Conservation (phyloP, 2,113 vertebrate species). For the Balaeniceps rex region DNA sequence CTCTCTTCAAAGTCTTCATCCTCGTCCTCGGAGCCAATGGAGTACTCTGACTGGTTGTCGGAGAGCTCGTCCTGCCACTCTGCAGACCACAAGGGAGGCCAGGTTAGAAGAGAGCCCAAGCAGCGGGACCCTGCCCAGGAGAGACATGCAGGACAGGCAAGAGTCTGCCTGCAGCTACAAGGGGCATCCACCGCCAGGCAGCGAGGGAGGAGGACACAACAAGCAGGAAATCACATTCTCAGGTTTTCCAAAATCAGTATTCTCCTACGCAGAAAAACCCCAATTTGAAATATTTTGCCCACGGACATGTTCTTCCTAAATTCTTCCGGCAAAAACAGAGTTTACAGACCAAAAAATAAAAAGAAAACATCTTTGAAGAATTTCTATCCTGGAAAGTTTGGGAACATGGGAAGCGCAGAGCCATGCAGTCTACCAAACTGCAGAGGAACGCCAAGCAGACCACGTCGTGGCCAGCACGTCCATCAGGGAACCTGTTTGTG, state of each 20-base stretch:
- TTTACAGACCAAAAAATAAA: background rate
- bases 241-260: background rate
- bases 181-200: background rate
- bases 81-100: conserved; percentile 44
- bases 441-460: background rate
- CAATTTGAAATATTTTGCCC: background rate
- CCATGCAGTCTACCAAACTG: background rate
- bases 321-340: background rate
- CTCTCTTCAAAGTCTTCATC: conserved; percentile 98
- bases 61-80: conserved; percentile 98
- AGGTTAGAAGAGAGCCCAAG: background rate
- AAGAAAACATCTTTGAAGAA: background rate
- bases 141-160: background rate
- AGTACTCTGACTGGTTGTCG: conserved; percentile 98
- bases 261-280: background rate
- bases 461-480: accelerated
- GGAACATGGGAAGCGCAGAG: background rate
- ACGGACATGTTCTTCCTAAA: background rate
- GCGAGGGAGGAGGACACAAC: background rate
- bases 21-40: conserved; percentile 97
- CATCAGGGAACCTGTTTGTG: accelerated
- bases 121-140: background rate
- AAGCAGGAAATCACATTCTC: background rate
- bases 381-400: background rate
- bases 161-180: background rate